phyloP scores from a whole-genome alignment of 2,113 vertebrate genomes.

The Pelodiscus sinensis region DNA sequence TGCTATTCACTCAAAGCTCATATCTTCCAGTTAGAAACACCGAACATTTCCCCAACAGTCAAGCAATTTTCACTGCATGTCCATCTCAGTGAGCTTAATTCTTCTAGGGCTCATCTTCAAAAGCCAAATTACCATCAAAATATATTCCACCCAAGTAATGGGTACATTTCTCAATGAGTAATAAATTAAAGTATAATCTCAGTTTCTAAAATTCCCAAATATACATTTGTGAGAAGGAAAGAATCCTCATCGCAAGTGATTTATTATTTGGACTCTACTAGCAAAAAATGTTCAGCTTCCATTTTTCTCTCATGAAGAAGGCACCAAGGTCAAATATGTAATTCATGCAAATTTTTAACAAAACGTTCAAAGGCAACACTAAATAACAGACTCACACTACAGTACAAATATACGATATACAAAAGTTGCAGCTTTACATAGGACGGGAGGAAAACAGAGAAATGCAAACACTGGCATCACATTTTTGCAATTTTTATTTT shows the following conservation, averaged over 20 bases:
- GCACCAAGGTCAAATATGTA: constrained; percentile 3
- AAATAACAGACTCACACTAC: constrained; percentile 7
- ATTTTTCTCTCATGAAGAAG: constrained; percentile 38
- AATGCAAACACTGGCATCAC: constrained; percentile 13
- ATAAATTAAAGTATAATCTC: constrained; percentile 14
- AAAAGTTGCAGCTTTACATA: background rate
- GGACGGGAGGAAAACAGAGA: background rate
- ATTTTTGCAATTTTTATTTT: constrained; percentile 14
- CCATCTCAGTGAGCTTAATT: background rate
- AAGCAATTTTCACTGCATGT: background rate
- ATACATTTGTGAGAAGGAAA: background rate
- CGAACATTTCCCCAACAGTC: background rate
- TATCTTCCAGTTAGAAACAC: background rate
- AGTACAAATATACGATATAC: background rate
- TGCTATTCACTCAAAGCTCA: background rate
- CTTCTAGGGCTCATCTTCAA: background rate
- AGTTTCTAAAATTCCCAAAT: constrained; percentile 22
- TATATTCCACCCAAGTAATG: background rate
- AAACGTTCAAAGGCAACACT: constrained; percentile 21
- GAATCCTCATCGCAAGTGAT: background rate
- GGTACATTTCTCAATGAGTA: background rate
- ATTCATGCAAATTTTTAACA: constrained; percentile 23
- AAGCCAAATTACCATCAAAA: background rate
- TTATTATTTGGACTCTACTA: constrained; percentile 28
- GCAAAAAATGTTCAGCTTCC: background rate